Evolutionary conservation across 2,797 vertebrate genomes (phyloP), one percentile per base, ranked within the genome.

Genomic region (Taeniopygia guttata): DNA sequence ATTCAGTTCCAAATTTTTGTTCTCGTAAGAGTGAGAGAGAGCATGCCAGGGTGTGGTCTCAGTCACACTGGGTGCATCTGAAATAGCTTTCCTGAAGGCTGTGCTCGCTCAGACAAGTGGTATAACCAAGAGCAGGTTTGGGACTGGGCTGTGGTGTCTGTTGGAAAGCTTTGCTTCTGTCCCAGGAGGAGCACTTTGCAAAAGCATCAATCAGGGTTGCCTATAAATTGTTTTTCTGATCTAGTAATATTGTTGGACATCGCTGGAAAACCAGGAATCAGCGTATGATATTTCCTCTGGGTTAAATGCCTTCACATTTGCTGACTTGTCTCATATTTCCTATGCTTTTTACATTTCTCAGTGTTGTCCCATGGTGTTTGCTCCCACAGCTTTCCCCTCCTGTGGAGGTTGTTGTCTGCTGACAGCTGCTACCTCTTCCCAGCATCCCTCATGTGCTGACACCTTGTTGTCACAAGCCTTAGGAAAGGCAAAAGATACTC

Each of bases 1-100:
- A 85, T 95, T 60, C 94, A 88, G 92, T 87, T 93, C 73, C 93
- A 92, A 87, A 60, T 83, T 93, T 91, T 87, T 94, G 56, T 84
- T 93, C 81, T 62, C 34, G 76, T 78, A 66, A 45, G 90, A 75
- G 55, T 63, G 56, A 92, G 87, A 85, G 36, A 48, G 40, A 72
- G 67, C 49, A n/a, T 25, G 17, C 63, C 90, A 95, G 66, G 48
- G 67, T 79, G 62, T 89, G 62, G 79, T 87, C 77, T 86, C 70
- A 56, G 64, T 91, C 75, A 62, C n/a, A 2, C 67, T 48, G 40
- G 34, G 67, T 59, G 8, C 69, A 38, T 84, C 54, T 84, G 89
- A 91, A 91, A 56, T 11, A 63, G 81, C 58, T 74, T 86, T 66
- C 38, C 66, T 13, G 3, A 56, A 87, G 60, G n/a, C 34, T 48